Conservation (phyloP, 2,113 vertebrate genomes). For the Dromiciops gliroides region DNA sequence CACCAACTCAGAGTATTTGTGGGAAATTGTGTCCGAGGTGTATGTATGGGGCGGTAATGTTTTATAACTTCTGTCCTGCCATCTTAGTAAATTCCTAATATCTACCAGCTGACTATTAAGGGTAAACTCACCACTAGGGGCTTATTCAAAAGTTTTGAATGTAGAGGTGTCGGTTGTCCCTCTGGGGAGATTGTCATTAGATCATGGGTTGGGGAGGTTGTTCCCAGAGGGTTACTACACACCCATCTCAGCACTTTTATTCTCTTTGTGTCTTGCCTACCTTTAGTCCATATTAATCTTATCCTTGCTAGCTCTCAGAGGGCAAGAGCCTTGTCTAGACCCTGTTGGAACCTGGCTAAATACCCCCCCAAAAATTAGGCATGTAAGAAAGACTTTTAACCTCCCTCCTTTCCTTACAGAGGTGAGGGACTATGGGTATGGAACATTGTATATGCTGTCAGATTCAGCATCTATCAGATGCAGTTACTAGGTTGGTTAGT, state of each 20-base stretch:
- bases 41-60: neutral
- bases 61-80: neutral
- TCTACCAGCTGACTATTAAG: neutral
- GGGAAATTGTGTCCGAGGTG: neutral
- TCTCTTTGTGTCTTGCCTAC: neutral
- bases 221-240: neutral
- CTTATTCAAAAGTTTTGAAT: neutral
- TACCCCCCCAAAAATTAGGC: too few species aligned
- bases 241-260: neutral
- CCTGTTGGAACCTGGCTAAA: too few species aligned
- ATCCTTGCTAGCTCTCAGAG: too few species aligned
- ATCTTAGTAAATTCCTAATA: neutral
- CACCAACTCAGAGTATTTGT: neutral
- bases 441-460: too few species aligned
- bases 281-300: neutral
- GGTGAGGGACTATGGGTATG: too few species aligned
- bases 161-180: neutral
- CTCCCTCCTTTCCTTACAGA: too few species aligned
- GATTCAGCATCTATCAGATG: too few species aligned
- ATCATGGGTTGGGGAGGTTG: neutral
- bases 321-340: too few species aligned
- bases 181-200: neutral
- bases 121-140: neutral
- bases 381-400: too few species aligned
- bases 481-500: too few species aligned